Evolutionary conservation across 2,888 invertebrate genomes (phyloP).

Genomic region (Hydropsyche betteni): DNA sequence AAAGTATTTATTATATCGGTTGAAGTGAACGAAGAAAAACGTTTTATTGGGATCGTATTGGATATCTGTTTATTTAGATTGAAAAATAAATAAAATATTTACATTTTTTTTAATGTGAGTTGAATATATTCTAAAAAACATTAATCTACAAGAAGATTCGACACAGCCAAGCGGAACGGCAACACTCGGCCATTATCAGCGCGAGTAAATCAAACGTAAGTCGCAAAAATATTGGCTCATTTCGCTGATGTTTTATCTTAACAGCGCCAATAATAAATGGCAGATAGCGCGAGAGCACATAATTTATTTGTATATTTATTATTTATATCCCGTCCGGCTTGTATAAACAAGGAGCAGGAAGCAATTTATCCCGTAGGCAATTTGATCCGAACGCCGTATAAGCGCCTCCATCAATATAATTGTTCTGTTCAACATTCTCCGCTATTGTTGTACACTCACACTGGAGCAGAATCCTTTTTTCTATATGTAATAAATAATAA

Average conservation of each 20-base stretch:
- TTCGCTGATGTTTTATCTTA: slow-evolving; percentile 6
- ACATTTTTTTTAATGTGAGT: too few species aligned
- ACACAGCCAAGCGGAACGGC: too few species aligned
- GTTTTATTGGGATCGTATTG: too few species aligned
- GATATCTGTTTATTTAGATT: too few species aligned
- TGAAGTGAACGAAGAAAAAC: too few species aligned
- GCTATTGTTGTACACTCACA: slow-evolving; percentile 1
- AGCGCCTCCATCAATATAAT: slow-evolving; percentile 37
- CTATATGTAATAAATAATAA: slow-evolving; percentile 48
- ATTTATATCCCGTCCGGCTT: slow-evolving; percentile 25
- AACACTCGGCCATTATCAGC: too few species aligned
- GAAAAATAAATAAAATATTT: too few species aligned
- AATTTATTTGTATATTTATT: slow-evolving; percentile 29
- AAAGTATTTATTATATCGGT: too few species aligned
- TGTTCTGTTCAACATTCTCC: slow-evolving; percentile 33
- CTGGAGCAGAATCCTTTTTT: slow-evolving; percentile 1
- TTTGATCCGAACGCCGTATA: slow-evolving; percentile 2
- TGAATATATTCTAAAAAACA: too few species aligned
- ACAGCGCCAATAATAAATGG: slow-evolving; percentile 1
- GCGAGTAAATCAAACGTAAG: not conserved
- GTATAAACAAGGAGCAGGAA: slow-evolving; percentile 6
- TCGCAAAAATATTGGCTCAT: slow-evolving; percentile 9
- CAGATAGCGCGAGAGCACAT: slow-evolving; percentile 32
- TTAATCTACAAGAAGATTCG: too few species aligned
- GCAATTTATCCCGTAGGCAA: slow-evolving; percentile 8